Evolutionary conservation across 2,888 invertebrate genomes (phyloP).

Genomic region (Synergus japonicus): DNA sequence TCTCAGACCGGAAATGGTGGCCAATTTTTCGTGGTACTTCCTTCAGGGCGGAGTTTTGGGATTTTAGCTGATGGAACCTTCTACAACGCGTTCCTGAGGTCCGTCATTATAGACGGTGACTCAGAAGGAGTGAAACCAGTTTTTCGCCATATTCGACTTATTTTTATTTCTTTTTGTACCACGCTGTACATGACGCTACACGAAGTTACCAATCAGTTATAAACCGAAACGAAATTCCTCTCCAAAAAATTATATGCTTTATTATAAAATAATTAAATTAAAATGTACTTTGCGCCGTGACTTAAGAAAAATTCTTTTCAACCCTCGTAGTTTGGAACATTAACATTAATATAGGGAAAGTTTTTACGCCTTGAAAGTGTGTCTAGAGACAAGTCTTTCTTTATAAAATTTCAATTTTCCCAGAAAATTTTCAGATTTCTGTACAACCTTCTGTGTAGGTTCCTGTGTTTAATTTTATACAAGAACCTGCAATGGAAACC

Average conservation of each 20-base stretch:
- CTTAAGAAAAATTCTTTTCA: too few species aligned
- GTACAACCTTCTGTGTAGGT: too few species aligned
- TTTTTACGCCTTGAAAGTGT: not conserved
- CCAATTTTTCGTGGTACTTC: conserved; percentile 56
- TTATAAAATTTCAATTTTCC: too few species aligned
- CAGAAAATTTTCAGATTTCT: too few species aligned
- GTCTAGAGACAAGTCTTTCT: not conserved
- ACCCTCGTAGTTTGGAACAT: too few species aligned
- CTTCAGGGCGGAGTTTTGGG: conserved; percentile 54
- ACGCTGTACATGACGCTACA: conserved; percentile 65
- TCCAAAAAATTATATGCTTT: not conserved
- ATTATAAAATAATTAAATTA: not conserved
- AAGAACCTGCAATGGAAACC: too few species aligned
- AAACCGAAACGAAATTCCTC: conserved; percentile 46
- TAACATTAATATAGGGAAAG: too few species aligned
- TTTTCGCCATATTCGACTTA: conserved; percentile 62
- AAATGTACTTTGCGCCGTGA: not conserved
- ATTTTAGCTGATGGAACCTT: conserved; percentile 59
- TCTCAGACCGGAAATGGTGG: conserved; percentile 62
- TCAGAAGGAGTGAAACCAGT: conserved; percentile 73
- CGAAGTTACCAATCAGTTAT: conserved; percentile 57
- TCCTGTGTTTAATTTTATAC: too few species aligned
- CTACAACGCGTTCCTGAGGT: conserved; percentile 58
- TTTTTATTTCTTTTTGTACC: conserved; percentile 62
- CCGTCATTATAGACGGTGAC: conserved; percentile 75